phyloP scores from a whole-genome alignment of 35 echinoderm and acorn worm species.

The Diadema setosum region DNA sequence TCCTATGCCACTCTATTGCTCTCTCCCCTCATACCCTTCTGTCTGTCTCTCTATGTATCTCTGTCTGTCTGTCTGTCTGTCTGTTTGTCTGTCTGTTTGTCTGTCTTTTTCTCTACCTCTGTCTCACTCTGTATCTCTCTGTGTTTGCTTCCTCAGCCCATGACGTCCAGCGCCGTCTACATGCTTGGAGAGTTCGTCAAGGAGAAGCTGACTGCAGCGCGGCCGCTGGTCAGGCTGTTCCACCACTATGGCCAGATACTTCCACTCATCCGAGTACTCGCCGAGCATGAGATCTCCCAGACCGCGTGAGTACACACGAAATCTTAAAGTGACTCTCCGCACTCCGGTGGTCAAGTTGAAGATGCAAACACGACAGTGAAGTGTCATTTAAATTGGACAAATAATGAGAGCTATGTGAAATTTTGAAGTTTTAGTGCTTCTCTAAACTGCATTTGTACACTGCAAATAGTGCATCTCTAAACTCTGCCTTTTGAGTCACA shows the following conservation, averaged over 20 bases:
- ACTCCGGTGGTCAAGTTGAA: neutral
- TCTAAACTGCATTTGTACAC: no score
- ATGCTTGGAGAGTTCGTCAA: conserved; percentile 83
- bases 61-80: no score
- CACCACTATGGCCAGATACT: conserved; percentile 58
- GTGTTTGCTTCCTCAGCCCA: conserved; percentile 47
- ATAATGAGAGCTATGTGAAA: no score
- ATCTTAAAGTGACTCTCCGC: neutral
- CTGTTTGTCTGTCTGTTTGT: no score
- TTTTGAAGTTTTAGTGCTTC: no score
- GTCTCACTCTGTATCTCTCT: neutral
- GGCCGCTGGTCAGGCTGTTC: conserved; percentile 78
- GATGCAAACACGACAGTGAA: no score
- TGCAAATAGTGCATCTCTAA: no score
- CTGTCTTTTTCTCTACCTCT: no score
- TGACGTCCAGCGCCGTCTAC: conserved; percentile 83
- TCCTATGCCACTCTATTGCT: no score
- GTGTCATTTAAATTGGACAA: no score
- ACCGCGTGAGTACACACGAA: conserved; percentile 62
- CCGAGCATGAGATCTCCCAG: conserved; percentile 73
- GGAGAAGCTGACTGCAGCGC: conserved; percentile 64
- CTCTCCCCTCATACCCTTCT: neutral
- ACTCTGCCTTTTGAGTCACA: no score
- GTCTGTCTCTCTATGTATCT: no score
- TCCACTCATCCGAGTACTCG: conserved; percentile 50